These are phyloP conservation scores for Drosophila nannoptera DNA, from an alignment of 1,140 invertebrate genomes.

Conservation along the genomic window DNA sequence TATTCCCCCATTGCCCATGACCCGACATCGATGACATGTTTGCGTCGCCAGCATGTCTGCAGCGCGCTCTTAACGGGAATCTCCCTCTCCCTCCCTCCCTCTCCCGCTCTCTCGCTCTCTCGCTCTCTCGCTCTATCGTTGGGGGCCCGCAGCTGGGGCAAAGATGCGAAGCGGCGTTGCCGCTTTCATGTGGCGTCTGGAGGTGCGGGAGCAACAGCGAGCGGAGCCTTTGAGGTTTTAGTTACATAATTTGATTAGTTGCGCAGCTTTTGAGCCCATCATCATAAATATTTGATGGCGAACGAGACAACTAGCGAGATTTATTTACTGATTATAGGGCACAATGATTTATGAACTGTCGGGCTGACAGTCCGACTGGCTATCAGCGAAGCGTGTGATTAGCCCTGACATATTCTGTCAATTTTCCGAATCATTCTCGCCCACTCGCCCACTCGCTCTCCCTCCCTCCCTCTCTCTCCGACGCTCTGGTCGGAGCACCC, in stretches of 20 bases:
- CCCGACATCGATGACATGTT: constrained; percentile 69
- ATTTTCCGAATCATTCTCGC: constrained; percentile 71
- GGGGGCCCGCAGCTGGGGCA: constrained; percentile 19
- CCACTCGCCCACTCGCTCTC: not conserved
- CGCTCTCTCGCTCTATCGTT: too few species aligned
- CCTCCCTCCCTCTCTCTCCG: not conserved
- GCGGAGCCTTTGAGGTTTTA: constrained; percentile 45
- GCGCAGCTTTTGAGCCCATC: constrained; percentile 44
- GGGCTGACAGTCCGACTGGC: constrained; percentile 3
- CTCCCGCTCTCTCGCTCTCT: too few species aligned
- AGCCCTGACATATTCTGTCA: constrained; percentile 71
- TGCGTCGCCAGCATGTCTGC: constrained; percentile 74
- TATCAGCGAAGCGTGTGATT: constrained; percentile 67
- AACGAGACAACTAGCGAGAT: constrained; percentile 31
- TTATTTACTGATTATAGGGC: constrained; percentile 51
- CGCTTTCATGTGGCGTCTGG: constrained; percentile 29
- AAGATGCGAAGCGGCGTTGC: constrained; percentile 4
- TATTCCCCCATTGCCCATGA: constrained; percentile 36
- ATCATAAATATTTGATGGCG: constrained; percentile 67
- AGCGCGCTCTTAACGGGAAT: not conserved
- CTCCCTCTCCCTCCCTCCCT: too few species aligned
- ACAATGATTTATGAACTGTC: constrained; percentile 71
- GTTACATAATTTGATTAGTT: constrained; percentile 73
- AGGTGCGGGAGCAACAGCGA: not conserved
- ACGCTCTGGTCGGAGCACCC: constrained; percentile 36